Conservation (phyloP, 2,797 vertebrate species). For the Hafferia zeledoni region DNA sequence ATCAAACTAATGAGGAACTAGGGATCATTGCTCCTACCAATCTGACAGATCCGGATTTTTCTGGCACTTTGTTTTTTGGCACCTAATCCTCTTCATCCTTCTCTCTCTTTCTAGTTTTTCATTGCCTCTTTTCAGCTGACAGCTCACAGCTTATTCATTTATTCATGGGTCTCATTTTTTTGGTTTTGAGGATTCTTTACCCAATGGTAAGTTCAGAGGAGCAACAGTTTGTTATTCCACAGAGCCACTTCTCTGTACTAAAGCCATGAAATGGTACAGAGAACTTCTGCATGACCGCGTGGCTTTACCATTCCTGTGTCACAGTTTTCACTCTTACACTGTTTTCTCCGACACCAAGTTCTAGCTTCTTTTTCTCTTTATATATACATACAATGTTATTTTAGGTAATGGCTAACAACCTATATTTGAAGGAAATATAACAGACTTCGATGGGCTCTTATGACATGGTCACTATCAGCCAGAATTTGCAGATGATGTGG, state of each 20-base stretch:
- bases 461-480: neutral
- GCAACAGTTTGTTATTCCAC: neutral
- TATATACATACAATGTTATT: neutral
- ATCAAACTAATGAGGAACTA: constrained; percentile 32
- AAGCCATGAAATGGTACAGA: neutral
- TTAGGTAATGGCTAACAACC: neutral
- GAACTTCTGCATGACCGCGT: neutral
- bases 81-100: neutral
- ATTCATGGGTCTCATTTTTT: neutral
- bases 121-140: constrained; percentile 4
- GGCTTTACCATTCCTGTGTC: neutral
- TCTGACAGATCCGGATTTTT: constrained; percentile 12
- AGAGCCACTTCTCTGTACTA: neutral
- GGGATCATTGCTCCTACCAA: neutral
- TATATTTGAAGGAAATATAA: neutral
- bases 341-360: neutral
- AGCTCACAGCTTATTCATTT: constrained; percentile 14
- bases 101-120: constrained; percentile 18
- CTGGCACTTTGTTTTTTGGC: neutral
- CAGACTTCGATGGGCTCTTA: neutral
- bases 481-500: neutral
- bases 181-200: neutral
- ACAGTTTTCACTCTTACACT: neutral
- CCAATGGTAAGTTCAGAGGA: neutral
- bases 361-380: neutral